Percentiles rank a stretch among this genome's conserved stretches.
Evolutionary conservation across 2,113 vertebrate species (phyloP).

Genomic region (Entomyzon cyanotis): DNA sequence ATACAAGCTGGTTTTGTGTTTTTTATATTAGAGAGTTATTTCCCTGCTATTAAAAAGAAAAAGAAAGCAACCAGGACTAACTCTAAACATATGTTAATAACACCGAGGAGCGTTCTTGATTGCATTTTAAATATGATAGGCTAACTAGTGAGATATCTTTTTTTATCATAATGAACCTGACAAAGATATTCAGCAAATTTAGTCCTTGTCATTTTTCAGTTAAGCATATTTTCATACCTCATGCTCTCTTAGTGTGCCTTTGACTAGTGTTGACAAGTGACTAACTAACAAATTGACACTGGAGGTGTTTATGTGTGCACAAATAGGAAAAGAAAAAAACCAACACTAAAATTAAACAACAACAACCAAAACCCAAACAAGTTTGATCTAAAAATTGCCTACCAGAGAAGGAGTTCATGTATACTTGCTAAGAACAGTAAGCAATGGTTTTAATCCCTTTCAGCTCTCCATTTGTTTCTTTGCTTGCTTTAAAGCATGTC

Average conservation of each 20-base stretch:
- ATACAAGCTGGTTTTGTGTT: not conserved
- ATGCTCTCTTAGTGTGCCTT: not conserved
- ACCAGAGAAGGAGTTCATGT: not conserved
- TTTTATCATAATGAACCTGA: not conserved
- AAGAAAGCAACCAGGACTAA: not conserved
- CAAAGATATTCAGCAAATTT: not conserved
- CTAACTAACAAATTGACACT: not conserved
- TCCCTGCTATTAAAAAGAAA: not conserved
- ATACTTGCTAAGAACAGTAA: not conserved
- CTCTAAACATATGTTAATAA: fast-evolving
- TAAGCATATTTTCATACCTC: not conserved
- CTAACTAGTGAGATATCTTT: not conserved
- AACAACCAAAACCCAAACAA: not conserved
- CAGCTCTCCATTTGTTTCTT: not conserved
- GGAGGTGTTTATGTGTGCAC: not conserved
- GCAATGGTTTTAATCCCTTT: not conserved
- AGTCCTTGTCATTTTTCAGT: not conserved
- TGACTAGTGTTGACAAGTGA: not conserved
- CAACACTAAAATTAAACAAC: not conserved
- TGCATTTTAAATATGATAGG: not conserved
- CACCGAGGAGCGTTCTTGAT: not conserved
- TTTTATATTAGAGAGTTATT: not conserved
- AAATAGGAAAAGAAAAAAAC: not conserved
- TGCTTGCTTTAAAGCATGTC: not conserved
- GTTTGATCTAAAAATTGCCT: not conserved